Evolutionary conservation across 2,797 vertebrate genomes (phyloP), one percentile per base, ranked within the genome.

Genomic region (Cetoscarus ocellatus): DNA sequence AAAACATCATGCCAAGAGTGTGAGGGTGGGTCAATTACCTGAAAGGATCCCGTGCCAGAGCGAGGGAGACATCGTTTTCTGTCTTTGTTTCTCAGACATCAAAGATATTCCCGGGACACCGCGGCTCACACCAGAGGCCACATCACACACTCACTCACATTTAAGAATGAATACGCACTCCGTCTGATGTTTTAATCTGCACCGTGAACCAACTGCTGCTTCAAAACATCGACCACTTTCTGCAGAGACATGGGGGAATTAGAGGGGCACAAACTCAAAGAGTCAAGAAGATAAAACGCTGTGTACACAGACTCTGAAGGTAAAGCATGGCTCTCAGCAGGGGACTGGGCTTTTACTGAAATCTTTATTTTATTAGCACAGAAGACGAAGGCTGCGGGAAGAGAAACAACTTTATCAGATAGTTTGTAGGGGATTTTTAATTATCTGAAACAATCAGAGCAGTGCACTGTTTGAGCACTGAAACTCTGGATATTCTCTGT

Each of bases 181-280:
- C 9, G 51, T 67, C 62, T 67, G 44, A 63, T 69, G 70, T 70
- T 51, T 66, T 65, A 50, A 54, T 42, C 51, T 47, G 17, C n/a
- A 15, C 45, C n/a, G 39, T 27, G 52, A 70, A 75, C 45, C 45
- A 18, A 42, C 47, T 49, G n/a, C 34, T 8, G 45, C 67, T 66
- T 71, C 67, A 58, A 54, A 72, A 65, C 49, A 61, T 62, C 59
- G 59, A 62, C 61, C 70, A 27, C 42, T 39, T 18, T 18, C 34
- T 19, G 15, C 15, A 15, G 73, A 63, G 67, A 83, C 58, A 42
- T 61, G 17, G 59, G 44, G 43, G 34, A 12, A 44, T 55, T 43
- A 45, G 50, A 8, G 50, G 11, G 12, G 50, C 27, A 27, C 2
- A 27, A 27, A 27, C 27, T 27, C 27, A 13, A 27, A 27, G 18